Conservation (phyloP, 2,888 invertebrate species). For the Listrodromus nycthemerus region DNA sequence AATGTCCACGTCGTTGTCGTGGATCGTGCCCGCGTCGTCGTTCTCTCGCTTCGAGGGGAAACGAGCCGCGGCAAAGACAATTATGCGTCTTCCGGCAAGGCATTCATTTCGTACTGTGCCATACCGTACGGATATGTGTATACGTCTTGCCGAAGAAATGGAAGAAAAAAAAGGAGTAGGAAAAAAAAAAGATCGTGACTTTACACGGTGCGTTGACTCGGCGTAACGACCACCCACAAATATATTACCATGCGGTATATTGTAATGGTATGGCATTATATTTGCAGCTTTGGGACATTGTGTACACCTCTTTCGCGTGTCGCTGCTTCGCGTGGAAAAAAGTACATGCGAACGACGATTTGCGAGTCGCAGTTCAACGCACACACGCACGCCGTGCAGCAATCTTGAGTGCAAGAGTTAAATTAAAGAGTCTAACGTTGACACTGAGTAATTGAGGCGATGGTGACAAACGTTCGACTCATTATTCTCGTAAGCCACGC, state of each 20-base stretch:
- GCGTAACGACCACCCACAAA: slow-evolving; percentile 79
- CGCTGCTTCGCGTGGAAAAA: background rate
- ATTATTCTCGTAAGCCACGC: background rate
- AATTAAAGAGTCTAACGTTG: background rate
- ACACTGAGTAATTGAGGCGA: background rate
- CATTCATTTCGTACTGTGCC: slow-evolving; percentile 48
- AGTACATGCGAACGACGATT: background rate
- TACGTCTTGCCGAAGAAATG: slow-evolving; percentile 64
- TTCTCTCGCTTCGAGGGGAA: slow-evolving; percentile 61
- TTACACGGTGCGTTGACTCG: slow-evolving; percentile 79
- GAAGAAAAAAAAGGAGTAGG: no score
- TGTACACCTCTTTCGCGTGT: slow-evolving; percentile 9
- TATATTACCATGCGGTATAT: slow-evolving; percentile 64
- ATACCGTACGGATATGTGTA: slow-evolving; percentile 31
- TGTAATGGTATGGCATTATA: slow-evolving; percentile 46
- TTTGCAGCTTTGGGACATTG: slow-evolving; percentile 20
- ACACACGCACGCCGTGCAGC: background rate
- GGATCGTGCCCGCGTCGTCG: slow-evolving; percentile 26
- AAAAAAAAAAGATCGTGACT: slow-evolving; percentile 75
- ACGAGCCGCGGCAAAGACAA: slow-evolving; percentile 74
- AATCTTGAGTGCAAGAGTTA: background rate
- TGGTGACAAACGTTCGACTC: background rate
- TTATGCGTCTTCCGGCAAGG: slow-evolving; percentile 75
- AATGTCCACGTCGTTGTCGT: slow-evolving; percentile 56
- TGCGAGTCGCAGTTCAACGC: background rate